Conservation (phyloP, 2,888 invertebrate genomes). For the Teinopalpus imperialis region DNA sequence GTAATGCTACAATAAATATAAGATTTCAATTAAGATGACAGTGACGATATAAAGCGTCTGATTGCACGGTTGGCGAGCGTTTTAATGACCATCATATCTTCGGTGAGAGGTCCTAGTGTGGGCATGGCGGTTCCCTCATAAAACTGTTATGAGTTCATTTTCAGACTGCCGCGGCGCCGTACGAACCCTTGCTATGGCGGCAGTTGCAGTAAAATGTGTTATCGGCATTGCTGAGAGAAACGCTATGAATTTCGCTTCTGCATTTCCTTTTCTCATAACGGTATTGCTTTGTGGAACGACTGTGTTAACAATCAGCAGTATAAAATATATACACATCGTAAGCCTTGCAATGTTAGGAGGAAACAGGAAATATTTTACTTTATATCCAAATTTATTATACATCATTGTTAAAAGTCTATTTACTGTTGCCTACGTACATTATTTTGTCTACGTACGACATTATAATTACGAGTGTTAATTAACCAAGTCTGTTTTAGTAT, state of each 20-base stretch:
- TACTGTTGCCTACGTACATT: no score
- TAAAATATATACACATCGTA: slow-evolving; percentile 6
- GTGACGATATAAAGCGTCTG: slow-evolving; percentile 54
- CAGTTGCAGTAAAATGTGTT: slow-evolving; percentile 33
- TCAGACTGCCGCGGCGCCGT: slow-evolving; percentile 40
- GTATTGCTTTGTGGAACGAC: slow-evolving; percentile 11
- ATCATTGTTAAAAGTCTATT: no score
- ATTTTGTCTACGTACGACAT: no score
- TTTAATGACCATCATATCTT: slow-evolving; percentile 70
- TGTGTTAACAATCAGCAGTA: slow-evolving; percentile 11
- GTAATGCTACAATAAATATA: slow-evolving; percentile 46
- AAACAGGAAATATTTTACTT: background rate
- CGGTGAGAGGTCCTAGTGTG: slow-evolving; percentile 39
- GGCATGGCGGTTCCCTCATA: slow-evolving; percentile 53
- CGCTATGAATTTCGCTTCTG: slow-evolving; percentile 29
- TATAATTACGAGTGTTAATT: no score
- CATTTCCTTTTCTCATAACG: slow-evolving; percentile 27
- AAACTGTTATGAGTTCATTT: slow-evolving; percentile 78
- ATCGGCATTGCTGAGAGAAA: slow-evolving; percentile 30
- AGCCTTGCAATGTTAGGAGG: background rate
- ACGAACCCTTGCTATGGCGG: slow-evolving; percentile 29
- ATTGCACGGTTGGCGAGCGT: slow-evolving; percentile 60
- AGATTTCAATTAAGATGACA: slow-evolving; percentile 74
- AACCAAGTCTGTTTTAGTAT: no score
- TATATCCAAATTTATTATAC: no score